Evolutionary conservation across 30 jellyfish, hydroid and myxozoan species (phyloP).

Genomic region (Catostylus mosaicus): DNA sequence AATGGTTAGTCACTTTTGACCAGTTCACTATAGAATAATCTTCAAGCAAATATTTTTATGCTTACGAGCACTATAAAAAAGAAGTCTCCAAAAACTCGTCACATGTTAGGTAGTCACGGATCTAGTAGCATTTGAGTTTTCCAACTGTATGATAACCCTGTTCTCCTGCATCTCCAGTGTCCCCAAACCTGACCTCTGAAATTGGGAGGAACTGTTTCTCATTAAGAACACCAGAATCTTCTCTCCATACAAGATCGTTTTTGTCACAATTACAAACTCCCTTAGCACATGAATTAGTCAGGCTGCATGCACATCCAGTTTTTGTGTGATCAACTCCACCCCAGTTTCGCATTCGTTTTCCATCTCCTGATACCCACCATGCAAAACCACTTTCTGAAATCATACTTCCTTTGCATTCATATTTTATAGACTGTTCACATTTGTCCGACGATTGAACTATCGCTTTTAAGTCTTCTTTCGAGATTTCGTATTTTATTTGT

Average conservation of each 20-base stretch:
- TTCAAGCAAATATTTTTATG: too few species aligned
- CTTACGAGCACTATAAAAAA: too few species aligned
- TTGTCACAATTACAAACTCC: slow-evolving; percentile 20
- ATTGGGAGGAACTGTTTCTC: slow-evolving; percentile 27
- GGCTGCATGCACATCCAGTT: slow-evolving; percentile 23
- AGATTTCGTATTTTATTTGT: slow-evolving; percentile 4
- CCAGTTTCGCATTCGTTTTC: slow-evolving; percentile 36
- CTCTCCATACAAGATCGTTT: slow-evolving; percentile 26
- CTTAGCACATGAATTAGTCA: neutral
- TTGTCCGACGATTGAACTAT: neutral
- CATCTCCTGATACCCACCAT: slow-evolving; percentile 45
- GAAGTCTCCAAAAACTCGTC: too few species aligned
- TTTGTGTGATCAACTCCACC: slow-evolving; percentile 35
- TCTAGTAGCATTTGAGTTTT: slow-evolving; percentile 17
- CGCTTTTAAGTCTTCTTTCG: slow-evolving; percentile 2
- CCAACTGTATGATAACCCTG: slow-evolving; percentile 32
- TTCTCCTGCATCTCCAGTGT: slow-evolving; percentile 30
- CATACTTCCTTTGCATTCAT: slow-evolving; percentile 48
- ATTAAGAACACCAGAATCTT: slow-evolving; percentile 18
- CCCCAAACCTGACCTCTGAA: slow-evolving; percentile 43
- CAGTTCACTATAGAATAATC: too few species aligned
- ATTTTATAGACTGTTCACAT: slow-evolving; percentile 33
- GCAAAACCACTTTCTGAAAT: neutral
- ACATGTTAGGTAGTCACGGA: too few species aligned
- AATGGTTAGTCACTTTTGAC: too few species aligned